Evolutionary conservation across 1,140 invertebrate genomes (phyloP).

Genomic region (Ostrea edulis): DNA sequence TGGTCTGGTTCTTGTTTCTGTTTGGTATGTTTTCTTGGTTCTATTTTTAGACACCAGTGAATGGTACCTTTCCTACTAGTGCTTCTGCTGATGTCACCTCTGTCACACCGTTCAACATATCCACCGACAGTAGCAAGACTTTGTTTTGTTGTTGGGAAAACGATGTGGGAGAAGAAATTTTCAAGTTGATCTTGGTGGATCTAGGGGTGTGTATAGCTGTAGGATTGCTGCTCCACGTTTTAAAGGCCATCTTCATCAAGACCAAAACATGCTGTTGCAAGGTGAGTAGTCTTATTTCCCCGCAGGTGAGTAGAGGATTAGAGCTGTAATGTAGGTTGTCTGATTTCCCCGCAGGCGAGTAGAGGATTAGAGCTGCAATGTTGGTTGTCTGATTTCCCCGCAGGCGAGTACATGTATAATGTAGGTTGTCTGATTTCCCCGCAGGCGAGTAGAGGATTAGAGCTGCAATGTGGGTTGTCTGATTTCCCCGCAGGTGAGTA

Average conservation of each 20-base stretch:
- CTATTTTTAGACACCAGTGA: background rate
- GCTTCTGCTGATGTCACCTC: background rate
- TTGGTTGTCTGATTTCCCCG: no score
- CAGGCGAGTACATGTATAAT: no score
- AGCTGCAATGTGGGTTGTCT: no score
- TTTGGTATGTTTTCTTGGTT: no score
- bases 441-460: no score
- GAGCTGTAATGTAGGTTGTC: no score
- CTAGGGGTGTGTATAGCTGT: conserved; percentile 64
- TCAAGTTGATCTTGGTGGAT: conserved; percentile 72
- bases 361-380: no score
- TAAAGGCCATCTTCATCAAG: conserved; percentile 63
- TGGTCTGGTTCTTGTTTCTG: no score
- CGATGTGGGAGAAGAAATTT: conserved; percentile 72
- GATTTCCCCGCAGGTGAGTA: no score
- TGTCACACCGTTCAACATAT: background rate
- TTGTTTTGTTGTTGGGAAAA: conserved; percentile 73
- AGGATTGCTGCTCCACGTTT: conserved; percentile 59
- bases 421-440: no score
- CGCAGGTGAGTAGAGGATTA: no score
- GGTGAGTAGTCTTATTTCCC: background rate
- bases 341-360: no score
- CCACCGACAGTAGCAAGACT: background rate
- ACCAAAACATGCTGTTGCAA: conserved; percentile 44
- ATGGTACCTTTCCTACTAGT: background rate